Base-by-base conservation (phyloP, 2,797 vertebrate species). In the Hemibagrus guttatus region DNA sequence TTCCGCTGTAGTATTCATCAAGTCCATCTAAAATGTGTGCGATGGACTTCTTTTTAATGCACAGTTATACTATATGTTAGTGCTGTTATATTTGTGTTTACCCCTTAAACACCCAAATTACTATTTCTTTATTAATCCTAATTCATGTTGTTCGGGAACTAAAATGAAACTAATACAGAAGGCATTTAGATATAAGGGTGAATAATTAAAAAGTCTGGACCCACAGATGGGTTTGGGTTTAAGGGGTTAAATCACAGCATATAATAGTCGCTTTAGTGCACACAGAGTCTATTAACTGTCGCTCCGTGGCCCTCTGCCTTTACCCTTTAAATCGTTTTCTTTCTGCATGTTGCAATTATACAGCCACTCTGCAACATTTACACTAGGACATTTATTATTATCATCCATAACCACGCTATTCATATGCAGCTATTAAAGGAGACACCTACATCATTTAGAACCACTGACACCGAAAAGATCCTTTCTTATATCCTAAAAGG, bases 311-410 rank as follows among this genome's bases (percentile, higher is more conserved):
- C 19, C 63, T 68, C 31, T 35, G n/a, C 7, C 74, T 71, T 61
- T 71, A 63, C 56, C n/a, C 23, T 19, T n/a, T 72, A 72, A 81
- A 84, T 17, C 28, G 5, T 58, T 46, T 59, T 59, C 21, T 78
- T 68, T 42, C 59, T 75, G 83, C 83, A 84, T 58, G 69, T 66
- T 80, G 46, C 39, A 12, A 19, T 54, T 61, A 58, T 11, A 58
- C 58, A 71, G 2, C n/a, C 72, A 84, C 46, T 71, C 13, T 80
- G 82, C 63, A 80, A 49, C 54, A 64, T 66, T 84, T 59, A 39
- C 75, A 69, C 39, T 80, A 63, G 11, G 9, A 61, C 13, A 13
- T 63, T 81, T 71, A 72, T 23, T 54, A 17, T 26, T 58, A 68
- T 26, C 63, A 68, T 49, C 26, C 14, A 16, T 79, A 69, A 31